Conservation (phyloP, 2,113 vertebrate species). For the Greenwoodochromis staneri region DNA sequence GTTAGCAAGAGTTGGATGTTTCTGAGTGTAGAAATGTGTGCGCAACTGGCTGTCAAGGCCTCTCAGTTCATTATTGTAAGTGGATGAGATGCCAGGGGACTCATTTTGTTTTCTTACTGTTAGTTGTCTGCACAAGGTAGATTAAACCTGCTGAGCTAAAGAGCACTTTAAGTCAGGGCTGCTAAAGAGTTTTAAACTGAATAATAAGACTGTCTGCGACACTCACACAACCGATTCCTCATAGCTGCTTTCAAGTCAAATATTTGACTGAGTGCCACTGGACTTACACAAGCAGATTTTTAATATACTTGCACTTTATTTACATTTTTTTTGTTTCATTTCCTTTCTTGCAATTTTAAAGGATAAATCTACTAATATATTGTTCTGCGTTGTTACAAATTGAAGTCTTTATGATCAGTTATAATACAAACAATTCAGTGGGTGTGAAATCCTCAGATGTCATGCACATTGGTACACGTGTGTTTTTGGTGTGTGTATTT, state of each 20-base stretch:
- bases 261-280: neutral
- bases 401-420: neutral
- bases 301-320: neutral
- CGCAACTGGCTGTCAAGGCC: neutral
- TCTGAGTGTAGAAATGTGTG: neutral
- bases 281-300: neutral
- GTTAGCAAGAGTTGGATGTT: conserved; percentile 20
- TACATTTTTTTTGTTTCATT: neutral
- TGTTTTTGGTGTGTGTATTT: neutral
- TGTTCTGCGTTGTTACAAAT: neutral
- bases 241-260: neutral
- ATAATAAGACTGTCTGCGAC: neutral
- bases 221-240: neutral
- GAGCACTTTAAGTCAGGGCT: neutral
- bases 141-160: neutral
- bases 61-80: neutral
- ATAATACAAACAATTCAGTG: neutral
- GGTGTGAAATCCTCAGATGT: neutral
- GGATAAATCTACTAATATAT: neutral
- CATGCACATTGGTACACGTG: neutral
- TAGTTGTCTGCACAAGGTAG: neutral
- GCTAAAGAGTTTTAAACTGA: neutral
- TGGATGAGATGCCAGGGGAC: neutral
- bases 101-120: neutral
- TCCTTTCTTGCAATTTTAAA: neutral